Percentiles rank a stretch among this genome's conserved stretches.
Evolutionary conservation across 37 sponge, comb jelly and placozoan species (phyloP).

Genomic region (Haliclona indistincta): DNA sequence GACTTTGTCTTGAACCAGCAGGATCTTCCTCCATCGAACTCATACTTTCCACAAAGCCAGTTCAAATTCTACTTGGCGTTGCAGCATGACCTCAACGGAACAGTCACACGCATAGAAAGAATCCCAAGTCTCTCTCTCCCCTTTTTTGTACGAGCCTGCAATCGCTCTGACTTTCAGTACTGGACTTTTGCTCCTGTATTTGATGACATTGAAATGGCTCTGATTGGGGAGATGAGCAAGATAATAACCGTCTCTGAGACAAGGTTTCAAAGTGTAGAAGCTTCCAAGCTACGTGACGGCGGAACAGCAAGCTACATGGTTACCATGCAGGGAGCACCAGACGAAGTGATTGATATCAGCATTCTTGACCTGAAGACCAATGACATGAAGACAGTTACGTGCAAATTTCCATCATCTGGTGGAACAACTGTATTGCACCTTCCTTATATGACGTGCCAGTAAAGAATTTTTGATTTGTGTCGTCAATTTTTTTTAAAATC

Average conservation of each 20-base stretch:
- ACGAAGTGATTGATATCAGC: too few relatives aligned
- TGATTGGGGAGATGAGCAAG: conserved; percentile 46
- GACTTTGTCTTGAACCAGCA: conserved; percentile 18
- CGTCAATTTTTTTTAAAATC: too few relatives aligned
- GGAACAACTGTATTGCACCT: too few relatives aligned
- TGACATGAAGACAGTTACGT: too few relatives aligned
- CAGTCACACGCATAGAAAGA: conserved; percentile 21
- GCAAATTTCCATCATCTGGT: too few relatives aligned
- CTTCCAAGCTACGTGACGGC: background rate
- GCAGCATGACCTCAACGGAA: conserved; percentile 19
- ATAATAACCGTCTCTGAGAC: conserved; percentile 43
- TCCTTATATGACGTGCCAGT: too few relatives aligned
- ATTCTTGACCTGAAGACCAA: too few relatives aligned
- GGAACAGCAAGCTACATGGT: conserved; percentile 14
- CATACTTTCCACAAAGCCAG: background rate
- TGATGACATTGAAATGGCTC: background rate
- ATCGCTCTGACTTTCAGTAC: conserved; percentile 17
- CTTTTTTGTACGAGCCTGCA: background rate
- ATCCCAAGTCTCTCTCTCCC: too few relatives aligned
- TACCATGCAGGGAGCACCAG: conserved; percentile 45
- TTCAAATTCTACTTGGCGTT: conserved; percentile 26
- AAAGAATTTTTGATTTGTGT: too few relatives aligned
- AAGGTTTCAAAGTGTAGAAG: conserved; percentile 1
- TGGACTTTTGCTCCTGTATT: conserved; percentile 36
- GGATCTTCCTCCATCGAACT: conserved; percentile 55